These are phyloP conservation scores for Trematocara nigrifrons DNA, from an alignment of 2,113 vertebrate species.

Conservation along the genomic window DNA sequence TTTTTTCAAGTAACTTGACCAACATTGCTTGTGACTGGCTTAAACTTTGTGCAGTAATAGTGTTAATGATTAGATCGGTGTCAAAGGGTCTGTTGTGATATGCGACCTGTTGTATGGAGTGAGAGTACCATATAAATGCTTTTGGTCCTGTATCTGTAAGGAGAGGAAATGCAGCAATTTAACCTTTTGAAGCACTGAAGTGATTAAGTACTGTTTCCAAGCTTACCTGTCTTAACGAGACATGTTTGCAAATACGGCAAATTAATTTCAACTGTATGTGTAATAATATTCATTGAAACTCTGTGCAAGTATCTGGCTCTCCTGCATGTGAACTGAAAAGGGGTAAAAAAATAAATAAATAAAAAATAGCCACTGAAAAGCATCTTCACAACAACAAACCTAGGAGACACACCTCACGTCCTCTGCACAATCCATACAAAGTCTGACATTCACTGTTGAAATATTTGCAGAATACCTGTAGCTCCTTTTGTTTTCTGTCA, in stretches of 20 bases:
- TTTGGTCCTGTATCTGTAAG: neutral
- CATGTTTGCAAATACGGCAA: neutral
- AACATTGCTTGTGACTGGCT: neutral
- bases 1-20: no score
- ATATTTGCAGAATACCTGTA: constrained; percentile 11
- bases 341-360: neutral
- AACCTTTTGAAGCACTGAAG: neutral
- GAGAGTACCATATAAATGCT: neutral
- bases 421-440: neutral
- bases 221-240: neutral
- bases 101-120: neutral
- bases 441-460: neutral
- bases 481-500: constrained; percentile 10
- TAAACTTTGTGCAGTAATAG: neutral
- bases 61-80: neutral
- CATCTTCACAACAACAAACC: neutral
- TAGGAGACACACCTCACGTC: neutral
- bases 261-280: neutral
- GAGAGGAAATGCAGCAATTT: neutral
- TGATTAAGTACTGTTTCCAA: neutral
- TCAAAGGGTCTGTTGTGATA: neutral
- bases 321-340: neutral
- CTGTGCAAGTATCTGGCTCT: neutral
- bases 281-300: neutral
- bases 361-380: neutral